Evolutionary conservation across 2,888 invertebrate genomes (phyloP), one percentile per base, ranked within the genome.

Genomic region (Chaetogeoica ovagalla): DNA sequence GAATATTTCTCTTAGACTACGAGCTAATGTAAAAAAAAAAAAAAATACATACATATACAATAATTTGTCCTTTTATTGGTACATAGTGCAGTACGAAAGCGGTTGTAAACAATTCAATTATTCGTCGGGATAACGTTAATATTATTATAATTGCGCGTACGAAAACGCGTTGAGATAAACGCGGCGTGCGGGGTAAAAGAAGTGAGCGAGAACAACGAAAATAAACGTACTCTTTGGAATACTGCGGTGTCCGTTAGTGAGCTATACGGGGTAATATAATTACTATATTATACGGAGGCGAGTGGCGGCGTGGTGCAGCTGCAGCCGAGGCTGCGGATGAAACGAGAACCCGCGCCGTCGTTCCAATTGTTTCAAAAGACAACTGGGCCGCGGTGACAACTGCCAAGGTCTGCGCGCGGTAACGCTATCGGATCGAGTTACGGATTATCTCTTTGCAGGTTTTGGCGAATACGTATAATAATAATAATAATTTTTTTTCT

Each of bases 391-490:
- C 69, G 37, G 77, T 77, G 70, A 71, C 79, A 79, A 79, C 71
- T 30, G 79, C 19, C 19, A 70, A 30, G 30, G 79, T 71, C 79
- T 79, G 79, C n/a, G n/a, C n/a, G n/a, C n/a, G 70, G 79, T 71
- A 79, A 79, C 70, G 63, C 70, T 71, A 79, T 79, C 70, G 71
- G 71, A 79, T 79, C 70, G 79, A 79, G 70, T 79, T 79, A 79
- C 79, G 79, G 79, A 79, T 79, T 79, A 79, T 79, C 79, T 79
- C 63, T 79, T 79, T 30, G 30, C 30, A 70, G 79, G 79, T 79
- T 79, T 79, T 79, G 70, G 79, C 63, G 79, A 70, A 71, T 79
- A 70, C 63, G 39, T 70, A 70, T 52, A 52, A 30, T 30, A 30
- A 30, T 30, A 30, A 30, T 30, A 30, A 30, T 30, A 30, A 30